phyloP scores from a whole-genome alignment of 1,140 invertebrate genomes.

The Drosophila orena region DNA sequence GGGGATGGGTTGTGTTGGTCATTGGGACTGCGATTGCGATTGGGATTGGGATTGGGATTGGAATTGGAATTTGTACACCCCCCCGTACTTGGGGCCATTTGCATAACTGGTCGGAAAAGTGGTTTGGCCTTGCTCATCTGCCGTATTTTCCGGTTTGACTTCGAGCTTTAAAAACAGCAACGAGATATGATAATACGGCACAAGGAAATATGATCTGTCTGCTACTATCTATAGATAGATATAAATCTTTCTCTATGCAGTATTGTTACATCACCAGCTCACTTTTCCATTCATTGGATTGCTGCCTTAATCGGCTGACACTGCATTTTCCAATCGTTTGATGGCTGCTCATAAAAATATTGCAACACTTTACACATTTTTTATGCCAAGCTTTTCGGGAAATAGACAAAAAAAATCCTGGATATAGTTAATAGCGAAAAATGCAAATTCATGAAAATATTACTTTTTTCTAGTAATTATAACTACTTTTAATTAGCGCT shows the following conservation, averaged over 20 bases:
- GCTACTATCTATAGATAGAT: neutral
- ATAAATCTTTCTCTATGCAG: neutral
- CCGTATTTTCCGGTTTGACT: constrained; percentile 7
- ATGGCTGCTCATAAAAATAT: neutral
- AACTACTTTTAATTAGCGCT: no score
- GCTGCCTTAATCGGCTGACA: no score
- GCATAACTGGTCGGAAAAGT: constrained; percentile 27
- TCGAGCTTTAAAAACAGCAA: constrained; percentile 17
- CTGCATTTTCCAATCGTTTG: neutral
- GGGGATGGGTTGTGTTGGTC: neutral
- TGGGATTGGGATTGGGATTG: neutral
- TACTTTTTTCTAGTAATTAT: neutral
- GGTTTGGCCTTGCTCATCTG: constrained; percentile 21
- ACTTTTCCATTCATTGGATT: neutral
- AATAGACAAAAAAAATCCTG: neutral
- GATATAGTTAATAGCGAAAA: neutral
- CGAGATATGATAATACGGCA: constrained; percentile 33
- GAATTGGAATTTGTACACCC: neutral
- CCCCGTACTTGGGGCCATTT: constrained; percentile 3
- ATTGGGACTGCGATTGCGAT: neutral
- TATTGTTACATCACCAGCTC: constrained; percentile 5
- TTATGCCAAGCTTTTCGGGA: neutral
- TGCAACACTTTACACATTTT: constrained; percentile 6
- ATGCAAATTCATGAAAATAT: neutral
- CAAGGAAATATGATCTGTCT: neutral